phyloP scores from a whole-genome alignment of 2,888 invertebrate species.

The Tuberolachnus salignus region DNA sequence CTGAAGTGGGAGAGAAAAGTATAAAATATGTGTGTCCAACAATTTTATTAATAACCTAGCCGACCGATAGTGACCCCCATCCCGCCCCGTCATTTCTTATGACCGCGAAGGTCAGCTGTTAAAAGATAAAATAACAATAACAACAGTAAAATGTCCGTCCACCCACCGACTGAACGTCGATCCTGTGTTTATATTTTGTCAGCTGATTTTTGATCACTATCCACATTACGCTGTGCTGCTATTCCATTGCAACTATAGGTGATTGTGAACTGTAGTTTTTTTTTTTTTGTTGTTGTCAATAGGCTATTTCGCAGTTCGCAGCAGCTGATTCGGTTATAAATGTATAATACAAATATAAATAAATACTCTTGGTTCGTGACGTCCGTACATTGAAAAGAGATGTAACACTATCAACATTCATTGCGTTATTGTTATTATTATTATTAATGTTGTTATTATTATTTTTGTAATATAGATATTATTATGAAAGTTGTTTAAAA shows the following conservation, averaged over 20 bases:
- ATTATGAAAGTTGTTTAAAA: conserved; percentile 15
- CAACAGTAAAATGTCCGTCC: background rate
- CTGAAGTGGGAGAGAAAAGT: no score
- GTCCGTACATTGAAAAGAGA: no score
- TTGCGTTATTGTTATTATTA: background rate
- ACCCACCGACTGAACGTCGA: background rate
- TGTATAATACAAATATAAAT: conserved; percentile 6
- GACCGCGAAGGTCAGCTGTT: no score
- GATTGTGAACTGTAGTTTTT: conserved; percentile 5
- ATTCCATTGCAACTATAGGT: no score
- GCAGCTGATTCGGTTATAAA: conserved; percentile 43
- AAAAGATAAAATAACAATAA: no score
- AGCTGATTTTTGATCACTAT: conserved; percentile 34
- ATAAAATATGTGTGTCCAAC: no score
- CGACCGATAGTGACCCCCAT: no score
- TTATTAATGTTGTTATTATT: background rate
- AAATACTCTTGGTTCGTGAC: conserved; percentile 19
- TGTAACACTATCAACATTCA: background rate
- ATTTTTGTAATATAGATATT: no score
- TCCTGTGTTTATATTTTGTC: conserved; percentile 35
- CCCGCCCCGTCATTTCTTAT: no score
- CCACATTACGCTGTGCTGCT: no score
- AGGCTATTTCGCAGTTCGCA: conserved; percentile 55
- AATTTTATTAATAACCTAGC: no score
- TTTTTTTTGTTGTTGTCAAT: conserved; percentile 19